phyloP scores from a whole-genome alignment of 2,113 vertebrate species.

The Syngnathus floridae region DNA sequence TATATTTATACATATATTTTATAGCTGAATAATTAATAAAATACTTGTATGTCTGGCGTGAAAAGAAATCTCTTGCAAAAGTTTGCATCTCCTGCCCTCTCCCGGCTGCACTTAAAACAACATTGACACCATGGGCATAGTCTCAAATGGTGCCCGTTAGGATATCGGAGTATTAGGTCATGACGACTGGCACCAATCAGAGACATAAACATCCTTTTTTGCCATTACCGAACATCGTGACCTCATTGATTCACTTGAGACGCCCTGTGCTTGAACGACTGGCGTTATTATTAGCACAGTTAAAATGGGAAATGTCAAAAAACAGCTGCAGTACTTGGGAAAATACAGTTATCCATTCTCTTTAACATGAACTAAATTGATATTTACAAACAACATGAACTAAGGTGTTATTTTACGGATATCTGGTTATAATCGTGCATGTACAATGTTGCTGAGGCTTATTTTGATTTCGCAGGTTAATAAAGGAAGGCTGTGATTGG shows the following conservation, averaged over 20 bases:
- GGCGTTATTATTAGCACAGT: slow-evolving; percentile 32
- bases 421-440: background rate
- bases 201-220: slow-evolving; percentile 8
- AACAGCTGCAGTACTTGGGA: slow-evolving; percentile 17
- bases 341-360: background rate
- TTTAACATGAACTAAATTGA: background rate
- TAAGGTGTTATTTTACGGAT: background rate
- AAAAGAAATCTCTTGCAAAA: slow-evolving; percentile 8
- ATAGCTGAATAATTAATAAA: background rate
- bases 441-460: background rate
- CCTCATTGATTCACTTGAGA: slow-evolving; percentile 24
- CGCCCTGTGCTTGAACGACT: slow-evolving; percentile 23
- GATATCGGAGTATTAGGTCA: slow-evolving; percentile 52
- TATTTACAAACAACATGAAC: background rate
- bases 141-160: slow-evolving; percentile 42
- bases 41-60: background rate
- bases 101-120: slow-evolving; percentile 22
- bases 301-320: slow-evolving; percentile 9
- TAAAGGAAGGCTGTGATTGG: background rate
- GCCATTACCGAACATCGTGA: slow-evolving; percentile 24
- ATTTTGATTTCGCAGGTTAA: background rate
- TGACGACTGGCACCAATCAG: slow-evolving; percentile 54
- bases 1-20: background rate
- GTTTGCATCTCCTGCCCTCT: slow-evolving; percentile 45
- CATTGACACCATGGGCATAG: slow-evolving; percentile 57